Evolutionary conservation across 2,113 vertebrate species (phyloP).

Genomic region (Silurus asotus): DNA sequence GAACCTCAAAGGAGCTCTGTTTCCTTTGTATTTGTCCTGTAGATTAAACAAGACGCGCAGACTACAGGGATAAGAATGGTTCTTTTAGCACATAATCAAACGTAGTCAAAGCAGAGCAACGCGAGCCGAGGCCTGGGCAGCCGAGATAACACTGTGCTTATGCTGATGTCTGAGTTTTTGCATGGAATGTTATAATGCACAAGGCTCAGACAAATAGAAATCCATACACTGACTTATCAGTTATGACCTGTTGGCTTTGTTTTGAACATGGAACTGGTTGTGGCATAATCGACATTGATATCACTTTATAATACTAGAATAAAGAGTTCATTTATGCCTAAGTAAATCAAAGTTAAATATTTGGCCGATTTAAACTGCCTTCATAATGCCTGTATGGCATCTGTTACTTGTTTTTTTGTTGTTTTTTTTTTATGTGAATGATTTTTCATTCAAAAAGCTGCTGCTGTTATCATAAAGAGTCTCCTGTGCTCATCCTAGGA

Average conservation of each 20-base stretch:
- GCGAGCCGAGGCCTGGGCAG: constrained; percentile 12
- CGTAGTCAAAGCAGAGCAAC: constrained; percentile 24
- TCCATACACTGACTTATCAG: background rate
- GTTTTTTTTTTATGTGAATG: too few relatives aligned
- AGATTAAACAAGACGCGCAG: constrained; percentile 21
- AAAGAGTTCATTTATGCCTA: background rate
- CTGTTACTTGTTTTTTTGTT: too few relatives aligned
- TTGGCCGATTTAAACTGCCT: background rate
- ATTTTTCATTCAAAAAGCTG: too few relatives aligned
- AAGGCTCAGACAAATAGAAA: constrained; percentile 28
- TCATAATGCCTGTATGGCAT: background rate
- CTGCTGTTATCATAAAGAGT: too few relatives aligned
- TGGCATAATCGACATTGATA: background rate
- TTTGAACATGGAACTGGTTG: background rate
- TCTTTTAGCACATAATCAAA: constrained; percentile 49
- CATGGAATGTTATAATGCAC: constrained; percentile 47
- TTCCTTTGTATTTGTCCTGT: constrained; percentile 20
- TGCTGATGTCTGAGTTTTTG: constrained; percentile 30
- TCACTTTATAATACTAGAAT: background rate
- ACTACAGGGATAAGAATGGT: constrained; percentile 29
- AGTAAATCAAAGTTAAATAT: background rate
- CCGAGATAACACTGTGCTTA: background rate
- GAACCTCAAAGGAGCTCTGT: constrained; percentile 6
- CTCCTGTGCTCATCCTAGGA: too few relatives aligned
- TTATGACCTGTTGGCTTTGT: background rate